Conservation (phyloP, 2,888 invertebrate species). For the Philopedon plagiatum region DNA sequence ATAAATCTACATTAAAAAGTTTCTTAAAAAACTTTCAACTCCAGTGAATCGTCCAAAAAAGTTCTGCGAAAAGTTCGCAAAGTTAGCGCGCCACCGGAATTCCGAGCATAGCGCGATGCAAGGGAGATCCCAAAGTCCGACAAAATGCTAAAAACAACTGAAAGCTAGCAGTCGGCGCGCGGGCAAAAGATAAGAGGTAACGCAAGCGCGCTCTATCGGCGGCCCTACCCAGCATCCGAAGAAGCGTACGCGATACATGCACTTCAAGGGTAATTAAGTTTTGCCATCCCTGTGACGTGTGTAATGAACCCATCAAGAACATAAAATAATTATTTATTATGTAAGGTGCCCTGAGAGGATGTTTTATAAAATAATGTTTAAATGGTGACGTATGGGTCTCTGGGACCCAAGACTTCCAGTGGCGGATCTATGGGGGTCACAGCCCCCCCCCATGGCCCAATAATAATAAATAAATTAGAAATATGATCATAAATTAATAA, state of each 20-base stretch:
- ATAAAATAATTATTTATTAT: not conserved
- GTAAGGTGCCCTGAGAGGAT: no score
- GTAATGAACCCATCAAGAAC: conserved; percentile 31
- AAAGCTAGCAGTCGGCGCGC: conserved; percentile 45
- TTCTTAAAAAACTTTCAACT: not conserved
- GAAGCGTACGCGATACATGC: conserved; percentile 30
- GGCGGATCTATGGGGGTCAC: no score
- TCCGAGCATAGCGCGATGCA: conserved; percentile 28
- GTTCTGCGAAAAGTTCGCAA: conserved; percentile 40
- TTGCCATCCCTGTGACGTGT: conserved; percentile 22
- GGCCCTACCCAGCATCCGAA: conserved; percentile 47
- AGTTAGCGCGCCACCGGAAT: conserved; percentile 34
- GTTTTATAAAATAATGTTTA: no score
- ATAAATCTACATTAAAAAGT: conserved; percentile 5
- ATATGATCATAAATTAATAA: no score
- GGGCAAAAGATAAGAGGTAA: conserved; percentile 41
- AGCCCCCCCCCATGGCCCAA: no score
- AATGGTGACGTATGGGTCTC: no score
- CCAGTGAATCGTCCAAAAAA: not conserved
- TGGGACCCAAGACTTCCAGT: no score
- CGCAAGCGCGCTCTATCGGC: conserved; percentile 43
- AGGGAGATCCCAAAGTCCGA: conserved; percentile 26
- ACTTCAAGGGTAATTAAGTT: conserved; percentile 43
- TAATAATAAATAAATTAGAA: no score
- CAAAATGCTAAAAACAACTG: conserved; percentile 47